Evolutionary conservation across 2,888 invertebrate genomes (phyloP), one percentile per base, ranked within the genome.

Genomic region (Hyppa rectilinea): DNA sequence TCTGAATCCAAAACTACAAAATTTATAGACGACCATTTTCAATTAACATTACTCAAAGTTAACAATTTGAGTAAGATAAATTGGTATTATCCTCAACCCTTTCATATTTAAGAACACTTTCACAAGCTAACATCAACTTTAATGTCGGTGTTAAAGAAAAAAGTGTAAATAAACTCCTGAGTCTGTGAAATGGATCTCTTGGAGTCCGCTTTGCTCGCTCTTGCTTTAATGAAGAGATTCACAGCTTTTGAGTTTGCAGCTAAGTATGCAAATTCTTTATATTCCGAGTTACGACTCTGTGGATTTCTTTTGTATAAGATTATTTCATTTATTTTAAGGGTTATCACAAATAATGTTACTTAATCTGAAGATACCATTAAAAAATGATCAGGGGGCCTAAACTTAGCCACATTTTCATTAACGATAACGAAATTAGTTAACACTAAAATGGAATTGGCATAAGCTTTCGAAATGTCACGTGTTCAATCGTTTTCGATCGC

Each of bases 181-280:
- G 65, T 75, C 71, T 72, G 70, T 75, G 71, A 80, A 83, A 85
- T 82, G 80, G 72, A 82, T 83, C 78, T 81, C 77, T 74, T 71
- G 71, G 78, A 81, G 67, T 68, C 55, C 75, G 78, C 68, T 83
- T 78, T 78, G 72, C 79, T 69, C 65, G 71, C 82, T 80, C 80
- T 83, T 75, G 78, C 80, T 81, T 85, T 86, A 85, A 88, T 88
- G 85, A 86, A 84, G 85, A 83, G 83, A 85, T 86, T 87, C 85
- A 73, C 84, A 80, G 79, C 78, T 84, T 83, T 82, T 78, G 81
- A 85, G 87, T 72, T 81, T 59, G 50, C 61, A 79, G 70, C 79
- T 84, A 83, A 86, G 82, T 81, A 83, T 85, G 85, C 83, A 78
- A 83, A 83, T 83, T 83, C 71, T 83, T 83, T 85, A 75, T 85